Conservation (phyloP, 1,140 invertebrate species). For the Rhyzopertha dominica region DNA sequence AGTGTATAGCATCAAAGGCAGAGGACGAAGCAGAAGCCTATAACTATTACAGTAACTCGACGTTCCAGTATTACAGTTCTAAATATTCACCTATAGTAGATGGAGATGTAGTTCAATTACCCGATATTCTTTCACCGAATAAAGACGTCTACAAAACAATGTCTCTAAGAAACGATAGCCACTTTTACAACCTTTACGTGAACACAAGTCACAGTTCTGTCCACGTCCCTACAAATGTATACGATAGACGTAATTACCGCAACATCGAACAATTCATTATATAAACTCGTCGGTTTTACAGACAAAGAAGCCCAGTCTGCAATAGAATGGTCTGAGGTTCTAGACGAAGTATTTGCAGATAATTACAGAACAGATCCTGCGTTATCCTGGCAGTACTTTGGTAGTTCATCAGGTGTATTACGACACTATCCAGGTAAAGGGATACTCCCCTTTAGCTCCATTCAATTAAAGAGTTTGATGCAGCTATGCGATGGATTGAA, state of each 20-base stretch:
- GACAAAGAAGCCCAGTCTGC: constrained; percentile 61
- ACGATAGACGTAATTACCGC: constrained; percentile 65
- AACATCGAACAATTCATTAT: not conserved
- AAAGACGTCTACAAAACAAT: constrained; percentile 51
- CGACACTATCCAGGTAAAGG: constrained; percentile 75
- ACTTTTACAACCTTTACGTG: constrained; percentile 81
- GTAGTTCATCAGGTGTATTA: constrained; percentile 86
- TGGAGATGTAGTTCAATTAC: constrained; percentile 35
- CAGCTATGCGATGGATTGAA: too few relatives aligned
- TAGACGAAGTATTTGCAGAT: constrained; percentile 78
- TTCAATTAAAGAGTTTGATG: too few relatives aligned
- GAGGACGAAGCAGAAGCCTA: constrained; percentile 60
- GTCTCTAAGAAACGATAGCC: constrained; percentile 61
- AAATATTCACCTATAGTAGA: constrained; percentile 57
- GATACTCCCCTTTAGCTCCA: too few relatives aligned
- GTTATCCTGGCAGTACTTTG: constrained; percentile 95
- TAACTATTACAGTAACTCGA: constrained; percentile 46
- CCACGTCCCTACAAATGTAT: constrained; percentile 92
- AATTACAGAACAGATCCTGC: constrained; percentile 87
- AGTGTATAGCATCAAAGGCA: constrained; percentile 67
- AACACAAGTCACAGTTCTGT: constrained; percentile 81
- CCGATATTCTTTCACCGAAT: constrained; percentile 44
- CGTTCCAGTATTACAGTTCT: constrained; percentile 60
- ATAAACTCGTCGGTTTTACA: constrained; percentile 30
- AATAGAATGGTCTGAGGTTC: constrained; percentile 78